Conservation (phyloP, 2,888 invertebrate species). For the Drosophila recens region DNA sequence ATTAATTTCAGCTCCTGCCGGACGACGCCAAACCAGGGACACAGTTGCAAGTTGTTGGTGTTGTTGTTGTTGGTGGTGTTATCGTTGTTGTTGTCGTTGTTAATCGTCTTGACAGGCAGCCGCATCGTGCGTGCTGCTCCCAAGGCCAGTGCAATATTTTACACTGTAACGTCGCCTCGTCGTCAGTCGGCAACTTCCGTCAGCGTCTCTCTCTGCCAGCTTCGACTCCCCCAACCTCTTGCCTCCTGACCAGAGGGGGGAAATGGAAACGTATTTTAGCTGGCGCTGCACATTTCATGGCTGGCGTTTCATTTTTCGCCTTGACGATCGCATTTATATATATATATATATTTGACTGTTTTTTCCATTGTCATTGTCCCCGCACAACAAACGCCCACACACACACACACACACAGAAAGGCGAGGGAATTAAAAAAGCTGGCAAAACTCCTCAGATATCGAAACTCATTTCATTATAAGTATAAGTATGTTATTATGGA, state of each 20-base stretch:
- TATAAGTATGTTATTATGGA: conserved; percentile 36
- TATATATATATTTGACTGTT: conserved; percentile 18
- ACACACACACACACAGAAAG: conserved; percentile 27
- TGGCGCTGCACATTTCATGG: conserved; percentile 53
- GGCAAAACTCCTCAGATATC: conserved; percentile 40
- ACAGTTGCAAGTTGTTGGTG: conserved; percentile 41
- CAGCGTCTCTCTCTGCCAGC: conserved; percentile 41
- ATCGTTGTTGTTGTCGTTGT: conserved; percentile 61
- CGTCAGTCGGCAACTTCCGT: conserved; percentile 74
- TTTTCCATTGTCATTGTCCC: conserved; percentile 42
- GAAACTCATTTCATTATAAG: conserved; percentile 39
- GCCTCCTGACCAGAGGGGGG: background rate
- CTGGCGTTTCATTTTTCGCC: conserved; percentile 54
- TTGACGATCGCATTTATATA: conserved; percentile 33
- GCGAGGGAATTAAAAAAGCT: conserved; percentile 20
- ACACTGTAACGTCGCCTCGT: conserved; percentile 62
- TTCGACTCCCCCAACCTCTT: background rate
- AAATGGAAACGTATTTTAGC: conserved; percentile 35
- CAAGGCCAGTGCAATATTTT: conserved; percentile 83
- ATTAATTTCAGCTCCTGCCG: conserved; percentile 71
- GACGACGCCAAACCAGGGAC: conserved; percentile 56
- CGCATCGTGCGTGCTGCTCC: conserved; percentile 74
- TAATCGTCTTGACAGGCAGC: conserved; percentile 81
- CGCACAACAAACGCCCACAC: conserved; percentile 46
- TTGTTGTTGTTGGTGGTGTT: conserved; percentile 34